Conservation (phyloP, 2,113 vertebrate species). For the Candoia aspera region DNA sequence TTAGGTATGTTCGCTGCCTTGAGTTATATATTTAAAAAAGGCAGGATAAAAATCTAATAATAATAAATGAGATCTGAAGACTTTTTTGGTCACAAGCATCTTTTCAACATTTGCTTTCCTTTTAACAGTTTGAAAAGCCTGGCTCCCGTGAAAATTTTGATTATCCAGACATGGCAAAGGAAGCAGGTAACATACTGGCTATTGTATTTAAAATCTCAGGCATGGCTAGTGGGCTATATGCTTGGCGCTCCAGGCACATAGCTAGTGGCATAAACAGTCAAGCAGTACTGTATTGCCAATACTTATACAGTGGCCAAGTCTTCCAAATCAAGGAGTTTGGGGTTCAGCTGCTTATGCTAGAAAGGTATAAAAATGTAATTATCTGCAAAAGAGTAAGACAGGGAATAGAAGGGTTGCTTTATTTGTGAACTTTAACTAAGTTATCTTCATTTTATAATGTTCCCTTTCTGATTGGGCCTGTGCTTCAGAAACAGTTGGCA, state of each 20-base stretch:
- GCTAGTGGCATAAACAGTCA: background rate
- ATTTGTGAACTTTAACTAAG: background rate
- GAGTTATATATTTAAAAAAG: background rate
- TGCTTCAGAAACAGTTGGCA: background rate
- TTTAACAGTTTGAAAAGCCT: slow-evolving; percentile 87
- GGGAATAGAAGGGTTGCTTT: background rate
- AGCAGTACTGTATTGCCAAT: background rate
- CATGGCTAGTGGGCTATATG: background rate
- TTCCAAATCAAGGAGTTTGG: background rate
- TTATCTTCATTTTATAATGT: background rate
- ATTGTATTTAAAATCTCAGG: background rate
- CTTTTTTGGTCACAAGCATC: background rate
- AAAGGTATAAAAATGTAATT: background rate
- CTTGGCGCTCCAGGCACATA: background rate
- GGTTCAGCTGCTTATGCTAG: background rate
- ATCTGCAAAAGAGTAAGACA: background rate
- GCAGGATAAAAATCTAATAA: background rate
- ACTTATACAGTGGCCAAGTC: too few species aligned
- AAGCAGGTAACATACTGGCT: slow-evolving; percentile 84
- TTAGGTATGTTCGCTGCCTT: background rate
- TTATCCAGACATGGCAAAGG: slow-evolving; percentile 93
- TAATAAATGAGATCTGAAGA: background rate
- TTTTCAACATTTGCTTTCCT: slow-evolving; percentile 7
- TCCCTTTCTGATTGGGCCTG: background rate
- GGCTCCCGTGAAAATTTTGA: slow-evolving; percentile 68